Evolutionary conservation across 2,797 vertebrate genomes (phyloP).

Genomic region (Paramormyrops hopkinsi): DNA sequence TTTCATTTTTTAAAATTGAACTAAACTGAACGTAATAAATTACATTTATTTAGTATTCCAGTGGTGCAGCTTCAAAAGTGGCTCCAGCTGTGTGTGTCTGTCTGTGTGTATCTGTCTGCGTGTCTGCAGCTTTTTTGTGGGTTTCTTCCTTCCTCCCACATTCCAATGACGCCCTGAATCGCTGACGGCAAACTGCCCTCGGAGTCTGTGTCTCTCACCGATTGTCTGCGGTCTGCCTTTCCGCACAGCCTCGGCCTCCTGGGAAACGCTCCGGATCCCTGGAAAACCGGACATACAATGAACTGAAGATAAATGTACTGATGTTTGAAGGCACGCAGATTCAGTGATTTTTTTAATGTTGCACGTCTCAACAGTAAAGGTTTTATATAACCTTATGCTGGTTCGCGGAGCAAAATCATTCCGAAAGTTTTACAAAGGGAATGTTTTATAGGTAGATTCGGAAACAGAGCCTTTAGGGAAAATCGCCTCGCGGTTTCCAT

Average conservation of each 20-base stretch:
- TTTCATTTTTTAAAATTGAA: not conserved
- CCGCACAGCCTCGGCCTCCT: not conserved
- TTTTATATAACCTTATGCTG: not conserved
- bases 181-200: not conserved
- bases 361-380: not conserved
- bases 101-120: not conserved
- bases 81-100: not conserved
- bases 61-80: not conserved
- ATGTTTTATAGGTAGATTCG: not conserved
- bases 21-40: not conserved
- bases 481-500: not conserved
- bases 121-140: not conserved
- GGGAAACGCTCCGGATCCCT: not conserved
- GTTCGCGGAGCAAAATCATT: not conserved
- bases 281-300: not conserved
- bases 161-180: not conserved
- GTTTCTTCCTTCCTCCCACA: slow-evolving; percentile 3
- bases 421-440: not conserved
- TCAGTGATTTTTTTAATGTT: not conserved
- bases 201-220: not conserved
- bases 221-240: not conserved
- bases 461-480: not conserved
- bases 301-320: not conserved
- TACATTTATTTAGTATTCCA: not conserved
- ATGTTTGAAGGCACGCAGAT: not conserved